A percentile compares a stretch with the other conserved stretches of the same genome.
These are phyloP conservation scores for Yasuhikotakia modesta DNA, from an alignment of 2,797 vertebrate species.

Conservation along the genomic window DNA sequence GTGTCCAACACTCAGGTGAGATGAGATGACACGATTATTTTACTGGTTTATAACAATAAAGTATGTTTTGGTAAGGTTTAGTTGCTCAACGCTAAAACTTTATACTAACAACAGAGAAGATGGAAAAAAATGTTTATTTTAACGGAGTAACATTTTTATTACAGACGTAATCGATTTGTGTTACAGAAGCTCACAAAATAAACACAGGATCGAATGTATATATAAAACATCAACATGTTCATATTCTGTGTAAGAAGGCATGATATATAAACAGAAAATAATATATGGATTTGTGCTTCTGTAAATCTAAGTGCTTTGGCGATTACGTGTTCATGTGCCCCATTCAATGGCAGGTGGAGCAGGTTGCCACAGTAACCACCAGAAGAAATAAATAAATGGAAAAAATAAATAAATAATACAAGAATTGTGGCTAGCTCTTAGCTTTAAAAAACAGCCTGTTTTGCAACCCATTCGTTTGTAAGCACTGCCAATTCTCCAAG, in stretches of 20 bases:
- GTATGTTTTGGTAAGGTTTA: not conserved
- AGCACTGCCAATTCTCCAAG: slow-evolving; percentile 2
- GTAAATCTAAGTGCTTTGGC: slow-evolving; percentile 13
- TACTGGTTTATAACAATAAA: no score
- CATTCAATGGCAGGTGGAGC: slow-evolving; percentile 4
- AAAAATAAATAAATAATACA: not conserved
- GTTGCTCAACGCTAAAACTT: not conserved
- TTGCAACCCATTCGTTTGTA: not conserved
- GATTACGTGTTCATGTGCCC: not conserved
- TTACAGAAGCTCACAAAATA: no score
- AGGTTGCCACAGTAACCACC: slow-evolving; percentile 40
- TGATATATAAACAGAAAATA: not conserved
- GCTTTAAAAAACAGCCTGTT: not conserved
- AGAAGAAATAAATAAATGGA: slow-evolving; percentile 37
- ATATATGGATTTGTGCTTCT: not conserved
- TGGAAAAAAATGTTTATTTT: not conserved
- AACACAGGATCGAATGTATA: no score
- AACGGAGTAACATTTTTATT: not conserved
- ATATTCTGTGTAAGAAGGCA: not conserved
- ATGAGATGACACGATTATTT: slow-evolving; percentile 21
- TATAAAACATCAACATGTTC: not conserved
- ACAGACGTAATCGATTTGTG: no score
- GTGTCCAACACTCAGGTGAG: slow-evolving; percentile 78
- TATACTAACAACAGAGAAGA: not conserved
- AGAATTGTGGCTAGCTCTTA: not conserved